Evolutionary conservation across 2,113 vertebrate species (phyloP), one percentile per base, ranked within the genome.

Genomic region (Gnathonemus longibarbis): DNA sequence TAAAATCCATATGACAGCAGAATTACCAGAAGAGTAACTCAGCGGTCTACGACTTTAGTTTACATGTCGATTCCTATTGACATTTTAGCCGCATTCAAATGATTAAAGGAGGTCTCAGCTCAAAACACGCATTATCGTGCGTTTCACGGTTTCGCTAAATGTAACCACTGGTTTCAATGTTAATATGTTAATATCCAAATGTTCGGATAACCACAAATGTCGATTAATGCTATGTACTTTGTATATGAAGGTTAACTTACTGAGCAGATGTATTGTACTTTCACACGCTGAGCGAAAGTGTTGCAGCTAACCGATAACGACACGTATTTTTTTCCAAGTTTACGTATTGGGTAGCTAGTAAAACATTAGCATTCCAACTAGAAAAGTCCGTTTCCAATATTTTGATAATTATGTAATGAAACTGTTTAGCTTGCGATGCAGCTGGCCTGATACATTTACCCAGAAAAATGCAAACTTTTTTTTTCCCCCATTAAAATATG

Each of bases 401-500:
- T 80, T 42, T 50, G 9, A 46, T 6, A 50, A 27, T 31, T 5
- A 85, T 49, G 24, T 15, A 27, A 27, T 50, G 0, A n/a, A 48
- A 50, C 10, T 27, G 21, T 27, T 49, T 13, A n/a, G 24, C 45
- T 48, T 49, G 39, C 83, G n/a, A 27, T 50, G 15, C 27, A 24
- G 48, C 45, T 39, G 1, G 35, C 31, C 39, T 7, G 15, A 88
- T 24, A 66, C 19, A 88, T 62, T 45, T 21, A n/a, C 13, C 87
- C 35, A 45, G 35, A 39, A 21, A 88, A 66, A 88, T 17, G 35
- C 10, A 2, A 45, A 80, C 13, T 48, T 77, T 89, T 70, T 39
- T 17, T 50, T 58, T 89, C 77, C 89, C 35, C 42, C 50, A 42
- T 27, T 84, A 31, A 62, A 89, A 84, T 85, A 66, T 48, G 89